These are phyloP conservation scores for Macroramphosus scolopax DNA, from an alignment of 2,797 vertebrate genomes.

Conservation along the genomic window DNA sequence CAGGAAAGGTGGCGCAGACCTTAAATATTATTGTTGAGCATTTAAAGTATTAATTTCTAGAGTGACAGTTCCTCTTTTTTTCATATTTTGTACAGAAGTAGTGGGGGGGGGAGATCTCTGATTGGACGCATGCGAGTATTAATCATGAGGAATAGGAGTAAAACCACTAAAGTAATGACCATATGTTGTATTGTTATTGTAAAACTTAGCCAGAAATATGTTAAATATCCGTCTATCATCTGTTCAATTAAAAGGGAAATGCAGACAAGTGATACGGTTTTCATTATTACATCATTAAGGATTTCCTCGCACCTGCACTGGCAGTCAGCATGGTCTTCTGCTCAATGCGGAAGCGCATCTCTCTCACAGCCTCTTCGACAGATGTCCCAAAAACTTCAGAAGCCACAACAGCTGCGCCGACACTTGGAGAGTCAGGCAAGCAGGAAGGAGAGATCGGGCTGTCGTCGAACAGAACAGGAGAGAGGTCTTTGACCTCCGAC, in stretches of 20 bases:
- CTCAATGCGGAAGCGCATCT: constrained; percentile 96
- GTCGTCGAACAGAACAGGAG: constrained; percentile 90
- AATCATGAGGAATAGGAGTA: too few relatives aligned
- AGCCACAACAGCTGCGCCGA: constrained; percentile 4
- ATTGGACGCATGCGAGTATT: background rate
- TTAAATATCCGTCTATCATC: too few relatives aligned
- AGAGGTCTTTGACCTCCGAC: constrained; percentile 62
- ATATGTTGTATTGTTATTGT: too few relatives aligned
- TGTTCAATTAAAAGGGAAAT: too few relatives aligned
- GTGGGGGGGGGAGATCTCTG: background rate
- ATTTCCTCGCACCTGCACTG: constrained; percentile 85
- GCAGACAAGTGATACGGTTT: too few relatives aligned
- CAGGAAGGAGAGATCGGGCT: constrained; percentile 60
- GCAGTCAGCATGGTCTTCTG: constrained; percentile 93
- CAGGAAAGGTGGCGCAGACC: background rate
- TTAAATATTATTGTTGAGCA: constrained; percentile 1
- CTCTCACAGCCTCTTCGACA: constrained; percentile 90
- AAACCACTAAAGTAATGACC: too few relatives aligned
- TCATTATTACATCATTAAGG: too few relatives aligned
- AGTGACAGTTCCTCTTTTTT: constrained; percentile 1
- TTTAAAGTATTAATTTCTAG: too few relatives aligned
- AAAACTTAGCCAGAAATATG: too few relatives aligned
- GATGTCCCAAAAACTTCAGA: constrained; percentile 85
- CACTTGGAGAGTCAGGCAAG: constrained; percentile 20
- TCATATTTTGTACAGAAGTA: too few relatives aligned